These are phyloP conservation scores for Zoanthus solanderi DNA, from an alignment of 92 coral and sea anemone genomes.

Conservation along the genomic window DNA sequence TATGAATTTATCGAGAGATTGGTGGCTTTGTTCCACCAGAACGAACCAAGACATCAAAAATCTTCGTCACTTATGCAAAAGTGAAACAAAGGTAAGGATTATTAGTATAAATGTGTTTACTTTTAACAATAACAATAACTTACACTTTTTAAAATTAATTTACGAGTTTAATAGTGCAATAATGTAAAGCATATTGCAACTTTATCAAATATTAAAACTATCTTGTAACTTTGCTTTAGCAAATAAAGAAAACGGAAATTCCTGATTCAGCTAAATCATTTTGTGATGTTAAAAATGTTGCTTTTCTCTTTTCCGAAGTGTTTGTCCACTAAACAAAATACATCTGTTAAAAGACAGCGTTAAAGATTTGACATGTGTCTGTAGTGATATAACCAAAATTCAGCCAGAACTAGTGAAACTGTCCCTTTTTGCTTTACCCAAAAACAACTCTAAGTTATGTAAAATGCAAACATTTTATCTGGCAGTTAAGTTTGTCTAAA, in stretches of 20 bases:
- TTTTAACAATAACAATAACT: no score
- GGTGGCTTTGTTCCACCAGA: background rate
- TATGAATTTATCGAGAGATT: background rate
- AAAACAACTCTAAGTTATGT: constrained; percentile 11
- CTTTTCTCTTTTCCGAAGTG: background rate
- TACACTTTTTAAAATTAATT: background rate
- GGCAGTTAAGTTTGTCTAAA: background rate
- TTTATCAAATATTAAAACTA: background rate
- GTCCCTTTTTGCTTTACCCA: background rate
- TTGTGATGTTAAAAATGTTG: background rate
- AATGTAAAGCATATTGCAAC: background rate
- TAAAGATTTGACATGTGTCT: background rate
- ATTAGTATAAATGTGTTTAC: no score
- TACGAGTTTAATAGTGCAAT: background rate
- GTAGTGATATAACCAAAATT: background rate
- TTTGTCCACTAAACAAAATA: background rate
- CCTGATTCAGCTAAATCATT: background rate
- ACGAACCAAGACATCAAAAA: background rate
- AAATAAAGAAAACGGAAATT: background rate
- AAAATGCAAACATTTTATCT: background rate
- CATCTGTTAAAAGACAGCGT: background rate
- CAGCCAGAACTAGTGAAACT: background rate
- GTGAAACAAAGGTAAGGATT: background rate
- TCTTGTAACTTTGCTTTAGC: background rate
- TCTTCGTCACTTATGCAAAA: background rate